Evolutionary conservation across 2,888 invertebrate species (phyloP).

Genomic region (Orthonychiurus folsomi): DNA sequence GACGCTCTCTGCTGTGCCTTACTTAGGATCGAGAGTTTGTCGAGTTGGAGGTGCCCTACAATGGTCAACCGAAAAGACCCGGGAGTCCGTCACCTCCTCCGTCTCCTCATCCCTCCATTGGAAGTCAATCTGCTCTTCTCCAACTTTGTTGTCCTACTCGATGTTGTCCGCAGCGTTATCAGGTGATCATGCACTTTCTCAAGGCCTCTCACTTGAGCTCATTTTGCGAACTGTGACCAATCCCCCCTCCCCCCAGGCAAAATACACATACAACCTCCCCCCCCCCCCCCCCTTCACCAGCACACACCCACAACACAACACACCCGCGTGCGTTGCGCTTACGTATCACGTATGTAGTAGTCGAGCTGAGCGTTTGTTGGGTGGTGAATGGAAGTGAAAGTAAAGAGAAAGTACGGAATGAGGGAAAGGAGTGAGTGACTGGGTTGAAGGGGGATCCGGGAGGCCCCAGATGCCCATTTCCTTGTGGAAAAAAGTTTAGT

Average conservation of each 20-base stretch:
- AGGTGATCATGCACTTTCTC: slow-evolving; percentile 29
- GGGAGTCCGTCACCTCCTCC: slow-evolving; percentile 47
- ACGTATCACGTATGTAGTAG: no score
- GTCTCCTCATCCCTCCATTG: slow-evolving; percentile 38
- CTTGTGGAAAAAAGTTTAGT: no score
- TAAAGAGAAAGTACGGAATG: background rate
- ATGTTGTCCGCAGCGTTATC: slow-evolving; percentile 41
- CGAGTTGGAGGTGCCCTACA: slow-evolving; percentile 88
- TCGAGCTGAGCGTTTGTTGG: no score
- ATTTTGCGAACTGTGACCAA: background rate
- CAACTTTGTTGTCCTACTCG: slow-evolving; percentile 40
- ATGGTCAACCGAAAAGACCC: slow-evolving; percentile 85
- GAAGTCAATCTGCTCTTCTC: slow-evolving; percentile 37
- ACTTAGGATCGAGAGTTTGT: slow-evolving; percentile 89
- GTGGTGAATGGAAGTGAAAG: no score
- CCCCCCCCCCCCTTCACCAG: no score
- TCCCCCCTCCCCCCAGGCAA: background rate
- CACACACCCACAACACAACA: no score
- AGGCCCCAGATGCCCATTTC: no score
- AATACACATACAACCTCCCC: no score
- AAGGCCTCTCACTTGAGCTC: slow-evolving; percentile 6
- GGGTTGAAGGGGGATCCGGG: background rate
- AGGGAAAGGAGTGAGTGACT: background rate
- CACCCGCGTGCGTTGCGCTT: no score
- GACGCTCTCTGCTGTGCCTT: slow-evolving; percentile 4